Conservation (phyloP, 2,888 invertebrate genomes). For the Dioctria rufipes region DNA sequence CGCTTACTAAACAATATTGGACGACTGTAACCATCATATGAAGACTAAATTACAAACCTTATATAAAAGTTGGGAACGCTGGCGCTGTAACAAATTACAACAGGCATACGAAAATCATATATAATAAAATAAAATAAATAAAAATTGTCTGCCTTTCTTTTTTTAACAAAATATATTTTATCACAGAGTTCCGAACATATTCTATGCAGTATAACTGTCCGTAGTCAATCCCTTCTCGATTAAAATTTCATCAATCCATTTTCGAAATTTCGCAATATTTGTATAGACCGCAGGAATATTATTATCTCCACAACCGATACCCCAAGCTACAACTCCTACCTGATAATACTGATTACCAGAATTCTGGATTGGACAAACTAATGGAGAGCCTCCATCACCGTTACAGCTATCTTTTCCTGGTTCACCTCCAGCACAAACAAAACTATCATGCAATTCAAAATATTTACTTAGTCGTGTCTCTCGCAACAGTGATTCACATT, state of each 20-base stretch:
- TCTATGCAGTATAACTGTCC: constrained; percentile 3
- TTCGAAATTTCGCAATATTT: constrained; percentile 76
- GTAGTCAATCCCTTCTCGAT: constrained; percentile 11
- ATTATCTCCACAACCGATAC: constrained; percentile 80
- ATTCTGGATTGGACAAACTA: constrained; percentile 76
- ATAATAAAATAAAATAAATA: too few species aligned
- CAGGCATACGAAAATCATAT: too few species aligned
- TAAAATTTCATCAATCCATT: constrained; percentile 78
- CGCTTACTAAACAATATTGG: too few species aligned
- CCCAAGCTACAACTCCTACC: constrained; percentile 80
- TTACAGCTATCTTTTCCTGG: constrained; percentile 72
- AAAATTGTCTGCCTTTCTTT: too few species aligned
- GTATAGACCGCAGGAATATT: constrained; percentile 82
- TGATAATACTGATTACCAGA: constrained; percentile 65
- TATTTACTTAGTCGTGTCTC: constrained; percentile 77
- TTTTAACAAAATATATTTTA: too few species aligned
- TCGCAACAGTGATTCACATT: constrained; percentile 73
- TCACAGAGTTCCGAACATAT: neutral
- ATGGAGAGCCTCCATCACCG: constrained; percentile 81
- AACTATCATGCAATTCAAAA: constrained; percentile 78
- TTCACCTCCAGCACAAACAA: constrained; percentile 86
- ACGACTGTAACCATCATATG: too few species aligned
- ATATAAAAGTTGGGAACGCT: too few species aligned
- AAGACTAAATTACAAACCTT: too few species aligned
- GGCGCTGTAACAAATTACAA: too few species aligned